These are phyloP conservation scores for Deroplatys truncata DNA, from an alignment of 2,888 invertebrate genomes.

Conservation along the genomic window DNA sequence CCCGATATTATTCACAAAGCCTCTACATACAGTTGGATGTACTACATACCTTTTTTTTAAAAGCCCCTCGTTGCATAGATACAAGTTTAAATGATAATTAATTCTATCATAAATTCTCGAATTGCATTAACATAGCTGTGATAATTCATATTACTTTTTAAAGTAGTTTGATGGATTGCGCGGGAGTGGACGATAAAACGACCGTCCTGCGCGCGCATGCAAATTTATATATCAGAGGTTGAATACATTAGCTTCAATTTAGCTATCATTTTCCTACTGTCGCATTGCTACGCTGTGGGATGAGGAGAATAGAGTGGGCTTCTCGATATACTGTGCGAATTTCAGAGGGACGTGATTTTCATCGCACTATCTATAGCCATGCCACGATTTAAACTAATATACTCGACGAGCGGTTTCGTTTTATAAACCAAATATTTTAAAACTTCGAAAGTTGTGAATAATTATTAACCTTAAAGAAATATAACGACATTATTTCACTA, in stretches of 20 bases:
- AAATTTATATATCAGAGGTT: slow-evolving; percentile 17
- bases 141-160: slow-evolving; percentile 14
- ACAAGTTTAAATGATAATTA: slow-evolving; percentile 18
- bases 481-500: no score
- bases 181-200: slow-evolving; percentile 1
- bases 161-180: slow-evolving; percentile 12
- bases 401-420: no score
- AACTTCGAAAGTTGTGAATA: no score
- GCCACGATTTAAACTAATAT: no score
- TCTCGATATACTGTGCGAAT: no score
- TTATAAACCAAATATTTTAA: no score
- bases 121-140: slow-evolving; percentile 14
- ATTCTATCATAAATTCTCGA: slow-evolving; percentile 14
- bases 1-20: slow-evolving; percentile 10
- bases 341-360: neutral
- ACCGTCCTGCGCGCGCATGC: neutral
- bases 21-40: neutral
- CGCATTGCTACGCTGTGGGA: no score
- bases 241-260: slow-evolving; percentile 17
- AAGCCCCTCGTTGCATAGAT: neutral
- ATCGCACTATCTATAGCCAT: neutral
- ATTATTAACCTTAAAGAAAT: no score
- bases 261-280: neutral
- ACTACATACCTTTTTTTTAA: neutral
- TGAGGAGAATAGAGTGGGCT: no score